Evolutionary conservation across 2,113 vertebrate species (phyloP), one percentile per base, ranked within the genome.

Genomic region (Callipepla squamata): DNA sequence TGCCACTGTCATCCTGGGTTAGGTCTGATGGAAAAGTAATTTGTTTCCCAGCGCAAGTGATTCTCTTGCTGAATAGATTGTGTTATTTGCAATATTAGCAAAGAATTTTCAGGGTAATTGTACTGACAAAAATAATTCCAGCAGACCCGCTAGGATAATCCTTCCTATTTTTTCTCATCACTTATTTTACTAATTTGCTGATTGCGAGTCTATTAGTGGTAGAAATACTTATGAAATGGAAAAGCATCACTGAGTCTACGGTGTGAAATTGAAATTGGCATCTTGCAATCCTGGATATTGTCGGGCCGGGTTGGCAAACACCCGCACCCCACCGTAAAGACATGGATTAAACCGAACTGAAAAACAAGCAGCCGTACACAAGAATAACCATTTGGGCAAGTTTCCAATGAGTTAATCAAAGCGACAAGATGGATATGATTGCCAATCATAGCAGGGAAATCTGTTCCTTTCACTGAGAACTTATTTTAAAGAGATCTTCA

Each of bases 11-110:
- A 96, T 95, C 89, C 95, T 85, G 91, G 89, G 92, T 93, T 97
- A 97, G 85, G 74, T 89, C 88, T 96, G 90, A 94, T 92, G 95
- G 95, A 96, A 97, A 97, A 96, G 91, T 92, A 95, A 91, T 95
- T 97, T 95, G 89, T 95, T 96, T 94, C 95, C 83, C 95, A 85
- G 93, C 87, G 42, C n/a, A 88, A 96, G 91, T 76, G 94, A 93
- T 95, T 79, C 79, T 87, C 80, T 91, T 36, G 7, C 94, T 97
- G 95, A 96, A 96, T 94, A 91, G 91, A 80, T 94, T 72, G 85
- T 89, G 91, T 95, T 97, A 90, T 95, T 96, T 96, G 91, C 91
- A 94, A 96, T 91, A 95, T 96, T 95, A 96, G 93, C 90, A 53
- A 80, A 92, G 87, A 81, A 96, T 94, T 96, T 97, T 82, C 95